These are phyloP conservation scores for Carassius auratus DNA, from an alignment of 2,113 vertebrate genomes.

Conservation along the genomic window DNA sequence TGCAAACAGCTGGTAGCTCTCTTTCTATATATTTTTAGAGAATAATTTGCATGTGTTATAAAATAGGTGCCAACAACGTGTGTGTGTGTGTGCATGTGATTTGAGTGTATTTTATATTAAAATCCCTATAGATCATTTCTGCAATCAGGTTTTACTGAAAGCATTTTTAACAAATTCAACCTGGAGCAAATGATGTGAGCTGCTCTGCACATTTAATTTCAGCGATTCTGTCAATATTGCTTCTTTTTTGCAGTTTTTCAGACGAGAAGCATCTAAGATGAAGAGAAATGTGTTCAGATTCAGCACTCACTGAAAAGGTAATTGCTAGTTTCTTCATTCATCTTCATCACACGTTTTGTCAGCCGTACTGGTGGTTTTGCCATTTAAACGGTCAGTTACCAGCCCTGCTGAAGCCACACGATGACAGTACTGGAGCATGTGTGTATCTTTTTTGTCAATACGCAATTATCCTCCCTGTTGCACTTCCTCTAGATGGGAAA, in stretches of 20 bases:
- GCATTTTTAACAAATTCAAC: background rate
- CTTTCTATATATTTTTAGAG: background rate
- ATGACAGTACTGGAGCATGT: slow-evolving; percentile 68
- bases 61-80: background rate
- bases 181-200: background rate
- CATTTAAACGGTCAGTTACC: slow-evolving; percentile 73
- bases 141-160: background rate
- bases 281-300: background rate
- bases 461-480: slow-evolving; percentile 73
- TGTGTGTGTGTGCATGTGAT: background rate
- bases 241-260: background rate
- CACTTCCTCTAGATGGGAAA: slow-evolving; percentile 58
- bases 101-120: background rate
- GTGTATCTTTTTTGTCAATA: slow-evolving; percentile 74
- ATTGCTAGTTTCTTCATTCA: slow-evolving; percentile 27
- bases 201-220: background rate
- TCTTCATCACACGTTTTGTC: slow-evolving; percentile 40
- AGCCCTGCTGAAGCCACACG: slow-evolving; percentile 68
- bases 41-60: background rate
- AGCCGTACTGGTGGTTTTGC: slow-evolving; percentile 65
- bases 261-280: background rate
- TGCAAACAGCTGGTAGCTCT: background rate
- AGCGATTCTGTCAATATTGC: background rate
- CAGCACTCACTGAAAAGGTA: slow-evolving; percentile 17
- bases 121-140: background rate